Evolutionary conservation across 2,797 vertebrate genomes (phyloP).

Genomic region (Rhodeus uyekii): DNA sequence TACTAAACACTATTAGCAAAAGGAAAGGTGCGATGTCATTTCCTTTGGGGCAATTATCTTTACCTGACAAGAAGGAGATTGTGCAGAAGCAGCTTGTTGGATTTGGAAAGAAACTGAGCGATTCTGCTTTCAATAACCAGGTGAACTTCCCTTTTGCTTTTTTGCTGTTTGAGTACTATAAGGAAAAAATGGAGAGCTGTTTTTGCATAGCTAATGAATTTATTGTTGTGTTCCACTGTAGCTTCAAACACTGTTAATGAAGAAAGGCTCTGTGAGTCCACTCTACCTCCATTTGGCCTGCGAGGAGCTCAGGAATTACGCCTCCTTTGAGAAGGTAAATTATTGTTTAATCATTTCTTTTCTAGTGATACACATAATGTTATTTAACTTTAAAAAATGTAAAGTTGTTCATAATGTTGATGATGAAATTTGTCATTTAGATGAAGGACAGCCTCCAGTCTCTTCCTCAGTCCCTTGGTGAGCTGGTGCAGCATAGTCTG

Average conservation of each 20-base stretch:
- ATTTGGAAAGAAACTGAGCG: slow-evolving; percentile 88
- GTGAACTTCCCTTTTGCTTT: slow-evolving; percentile 59
- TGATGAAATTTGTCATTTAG: slow-evolving; percentile 59
- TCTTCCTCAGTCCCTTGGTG: slow-evolving; percentile 78
- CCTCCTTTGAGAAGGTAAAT: slow-evolving; percentile 84
- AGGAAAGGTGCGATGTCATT: slow-evolving; percentile 67
- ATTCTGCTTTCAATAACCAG: slow-evolving; percentile 91
- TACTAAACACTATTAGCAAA: slow-evolving; percentile 74
- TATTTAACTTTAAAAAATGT: background rate
- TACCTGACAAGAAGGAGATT: slow-evolving; percentile 76
- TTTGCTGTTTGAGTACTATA: background rate
- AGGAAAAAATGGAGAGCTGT: background rate
- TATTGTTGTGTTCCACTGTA: slow-evolving; percentile 55
- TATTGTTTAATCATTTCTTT: too few species aligned
- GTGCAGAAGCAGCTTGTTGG: slow-evolving; percentile 79
- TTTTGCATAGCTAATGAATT: background rate
- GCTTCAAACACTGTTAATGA: slow-evolving; percentile 84
- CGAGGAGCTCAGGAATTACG: slow-evolving; percentile 84
- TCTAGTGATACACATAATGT: background rate
- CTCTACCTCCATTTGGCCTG: slow-evolving; percentile 82
- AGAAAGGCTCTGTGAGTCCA: slow-evolving; percentile 84
- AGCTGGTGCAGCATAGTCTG: slow-evolving; percentile 78
- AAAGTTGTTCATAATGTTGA: background rate
- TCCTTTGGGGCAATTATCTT: slow-evolving; percentile 74
- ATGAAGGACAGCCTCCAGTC: slow-evolving; percentile 73